Conservation (phyloP, 92 coral and sea anemone species). For the Palythoa caribaeorum region DNA sequence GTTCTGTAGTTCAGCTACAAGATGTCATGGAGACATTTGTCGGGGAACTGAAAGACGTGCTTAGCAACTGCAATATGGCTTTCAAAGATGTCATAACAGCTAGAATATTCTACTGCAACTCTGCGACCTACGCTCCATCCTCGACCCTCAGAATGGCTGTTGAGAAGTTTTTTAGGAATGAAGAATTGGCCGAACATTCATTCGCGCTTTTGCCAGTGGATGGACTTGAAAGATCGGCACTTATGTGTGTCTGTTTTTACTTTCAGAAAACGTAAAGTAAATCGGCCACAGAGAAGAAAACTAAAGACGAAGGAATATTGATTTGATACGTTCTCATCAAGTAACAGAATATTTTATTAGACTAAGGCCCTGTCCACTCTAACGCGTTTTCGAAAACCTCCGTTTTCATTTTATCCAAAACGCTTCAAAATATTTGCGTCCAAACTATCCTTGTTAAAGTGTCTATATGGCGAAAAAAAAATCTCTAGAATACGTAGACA, state of each 20-base stretch:
- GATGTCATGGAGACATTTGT: conserved; percentile 26
- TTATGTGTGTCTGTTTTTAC: conserved; percentile 4
- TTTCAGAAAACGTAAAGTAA: background rate
- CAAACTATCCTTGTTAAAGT: no score
- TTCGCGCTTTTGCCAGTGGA: conserved; percentile 19
- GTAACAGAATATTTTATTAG: no score
- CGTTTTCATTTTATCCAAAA: no score
- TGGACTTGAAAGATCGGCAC: background rate
- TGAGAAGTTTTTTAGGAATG: background rate
- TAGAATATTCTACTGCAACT: conserved; percentile 35
- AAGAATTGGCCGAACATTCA: background rate
- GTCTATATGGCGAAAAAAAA: no score
- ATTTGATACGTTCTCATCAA: no score
- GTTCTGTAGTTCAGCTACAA: conserved; percentile 2
- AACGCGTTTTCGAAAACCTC: no score
- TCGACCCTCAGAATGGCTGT: conserved; percentile 6
- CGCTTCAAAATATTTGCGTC: no score
- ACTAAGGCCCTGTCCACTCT: no score
- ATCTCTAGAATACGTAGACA: no score
- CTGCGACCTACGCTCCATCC: background rate
- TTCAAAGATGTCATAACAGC: conserved; percentile 21
- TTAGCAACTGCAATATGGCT: background rate
- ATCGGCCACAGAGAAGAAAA: background rate
- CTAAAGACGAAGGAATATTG: no score
- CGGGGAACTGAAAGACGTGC: conserved; percentile 3